phyloP scores from a whole-genome alignment of 1,140 invertebrate species.

The Drosophila burlai region DNA sequence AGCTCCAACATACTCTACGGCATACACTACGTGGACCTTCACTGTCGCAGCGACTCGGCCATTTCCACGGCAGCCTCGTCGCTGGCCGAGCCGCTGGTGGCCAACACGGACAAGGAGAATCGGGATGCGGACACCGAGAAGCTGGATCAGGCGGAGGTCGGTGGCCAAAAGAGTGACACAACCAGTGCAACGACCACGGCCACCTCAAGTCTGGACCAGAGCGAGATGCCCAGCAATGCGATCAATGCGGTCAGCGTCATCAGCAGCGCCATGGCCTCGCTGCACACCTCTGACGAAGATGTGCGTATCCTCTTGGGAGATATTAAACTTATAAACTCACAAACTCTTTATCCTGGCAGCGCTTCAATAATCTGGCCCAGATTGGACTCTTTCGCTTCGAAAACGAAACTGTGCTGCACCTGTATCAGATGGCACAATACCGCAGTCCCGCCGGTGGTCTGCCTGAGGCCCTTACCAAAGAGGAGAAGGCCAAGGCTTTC shows the following conservation, averaged over 20 bases:
- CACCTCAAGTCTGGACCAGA: conserved; percentile 65
- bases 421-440: conserved; percentile 83
- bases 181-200: conserved; percentile 73
- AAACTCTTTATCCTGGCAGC: conserved; percentile 61
- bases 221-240: conserved; percentile 72
- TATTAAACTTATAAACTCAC: too few species aligned
- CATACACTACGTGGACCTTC: conserved; percentile 77
- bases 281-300: conserved; percentile 76
- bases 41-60: conserved; percentile 45
- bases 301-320: conserved; percentile 35
- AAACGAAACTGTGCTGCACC: conserved; percentile 78
- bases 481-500: conserved; percentile 86
- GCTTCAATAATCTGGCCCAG: conserved; percentile 86
- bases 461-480: conserved; percentile 77
- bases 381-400: conserved; percentile 87
- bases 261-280: conserved; percentile 80
- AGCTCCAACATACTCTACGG: conserved; percentile 83
- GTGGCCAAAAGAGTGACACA: conserved; percentile 61
- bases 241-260: conserved; percentile 82
- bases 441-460: conserved; percentile 34
- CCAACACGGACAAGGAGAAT: conserved; percentile 78
- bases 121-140: conserved; percentile 76
- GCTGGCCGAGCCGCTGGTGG: conserved; percentile 58
- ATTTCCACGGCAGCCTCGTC: conserved; percentile 48
- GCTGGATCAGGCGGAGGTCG: conserved; percentile 44